phyloP scores from a whole-genome alignment of 2,888 invertebrate genomes.

The Eristalinus aeneus region DNA sequence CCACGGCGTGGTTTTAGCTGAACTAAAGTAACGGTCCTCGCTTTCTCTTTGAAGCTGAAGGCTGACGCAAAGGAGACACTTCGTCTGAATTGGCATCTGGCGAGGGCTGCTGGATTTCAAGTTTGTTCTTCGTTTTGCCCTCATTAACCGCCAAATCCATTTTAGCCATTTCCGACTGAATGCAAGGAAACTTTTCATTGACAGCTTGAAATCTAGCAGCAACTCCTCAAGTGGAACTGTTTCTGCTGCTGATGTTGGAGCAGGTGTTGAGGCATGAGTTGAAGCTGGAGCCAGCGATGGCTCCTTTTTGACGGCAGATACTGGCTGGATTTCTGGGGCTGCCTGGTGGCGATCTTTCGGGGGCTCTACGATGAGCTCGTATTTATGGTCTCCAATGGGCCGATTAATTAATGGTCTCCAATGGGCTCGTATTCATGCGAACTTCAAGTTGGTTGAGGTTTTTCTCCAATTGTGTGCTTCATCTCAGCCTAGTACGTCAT shows the following conservation, averaged over 20 bases:
- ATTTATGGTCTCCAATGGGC: conserved; percentile 98
- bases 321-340: conserved; percentile 53
- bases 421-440: no score
- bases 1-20: conserved; percentile 82
- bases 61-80: conserved; percentile 1
- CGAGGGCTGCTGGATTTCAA: conserved; percentile 48
- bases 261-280: no score
- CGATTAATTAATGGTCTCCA: no score
- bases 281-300: conserved; percentile 66
- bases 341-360: conserved; percentile 71
- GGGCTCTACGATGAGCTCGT: conserved; percentile 92
- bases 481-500: no score
- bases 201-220: no score
- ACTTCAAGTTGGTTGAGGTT: no score
- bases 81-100: conserved; percentile 21
- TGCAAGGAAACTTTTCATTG: no score
- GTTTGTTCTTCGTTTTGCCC: no score
- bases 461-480: no score
- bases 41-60: conserved; percentile 83
- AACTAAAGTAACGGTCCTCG: conserved; percentile 84
- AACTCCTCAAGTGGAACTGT: conserved; percentile 45
- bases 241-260: background rate
- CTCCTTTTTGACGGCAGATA: conserved; percentile 72
- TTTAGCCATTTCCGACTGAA: no score
- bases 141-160: no score